Conservation (phyloP, 2,888 invertebrate species). For the Rotaria magnacalcarata region DNA sequence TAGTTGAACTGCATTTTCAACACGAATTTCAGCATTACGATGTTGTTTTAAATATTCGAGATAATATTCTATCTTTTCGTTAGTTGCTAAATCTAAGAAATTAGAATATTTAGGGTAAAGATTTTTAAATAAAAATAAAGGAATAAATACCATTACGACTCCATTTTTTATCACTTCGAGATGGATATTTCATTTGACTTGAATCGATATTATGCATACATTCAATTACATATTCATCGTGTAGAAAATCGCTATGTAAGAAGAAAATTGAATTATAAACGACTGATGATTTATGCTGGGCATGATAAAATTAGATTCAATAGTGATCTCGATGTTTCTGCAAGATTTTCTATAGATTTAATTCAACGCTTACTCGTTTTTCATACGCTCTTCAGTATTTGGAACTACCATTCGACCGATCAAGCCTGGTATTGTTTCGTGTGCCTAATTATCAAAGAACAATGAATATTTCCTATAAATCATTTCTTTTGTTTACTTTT, state of each 20-base stretch:
- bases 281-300: no score
- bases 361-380: background rate
- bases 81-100: background rate
- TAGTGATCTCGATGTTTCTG: no score
- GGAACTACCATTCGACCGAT: background rate
- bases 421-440: background rate
- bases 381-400: background rate
- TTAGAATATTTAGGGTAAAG: background rate
- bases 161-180: background rate
- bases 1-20: background rate
- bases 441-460: background rate
- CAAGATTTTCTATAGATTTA: no score
- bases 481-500: background rate
- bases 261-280: background rate
- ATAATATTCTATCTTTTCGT: conserved; percentile 9
- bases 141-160: background rate
- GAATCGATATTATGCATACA: conserved; percentile 14
- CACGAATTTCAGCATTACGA: conserved; percentile 16
- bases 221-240: background rate
- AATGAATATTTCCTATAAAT: background rate
- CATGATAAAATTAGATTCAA: no score
- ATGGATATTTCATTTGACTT: background rate
- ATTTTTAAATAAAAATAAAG: background rate
- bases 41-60: background rate
- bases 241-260: background rate